Evolutionary conservation across 2,113 vertebrate species (phyloP).

Genomic region (Heloderma charlesbogerti): DNA sequence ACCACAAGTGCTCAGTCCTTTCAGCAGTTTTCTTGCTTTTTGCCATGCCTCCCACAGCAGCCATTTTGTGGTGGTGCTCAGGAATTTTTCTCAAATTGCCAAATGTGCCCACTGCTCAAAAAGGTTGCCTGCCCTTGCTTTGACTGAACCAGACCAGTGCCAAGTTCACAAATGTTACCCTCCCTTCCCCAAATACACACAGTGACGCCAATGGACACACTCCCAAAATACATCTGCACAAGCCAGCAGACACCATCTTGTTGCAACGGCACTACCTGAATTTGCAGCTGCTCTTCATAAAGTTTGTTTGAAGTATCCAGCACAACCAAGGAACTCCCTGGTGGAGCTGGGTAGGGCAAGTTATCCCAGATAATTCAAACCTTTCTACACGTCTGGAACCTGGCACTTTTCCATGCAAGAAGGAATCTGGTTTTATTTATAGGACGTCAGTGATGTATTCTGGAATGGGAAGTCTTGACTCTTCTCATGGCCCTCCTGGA

Average conservation of each 20-base stretch:
- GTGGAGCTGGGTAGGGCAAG: slow-evolving; percentile 17
- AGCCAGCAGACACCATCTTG: neutral
- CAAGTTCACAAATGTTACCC: slow-evolving; percentile 23
- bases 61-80: no score
- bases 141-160: slow-evolving; percentile 4
- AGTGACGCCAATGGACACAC: neutral
- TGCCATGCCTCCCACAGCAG: no score
- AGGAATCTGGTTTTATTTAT: slow-evolving; percentile 31
- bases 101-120: no score
- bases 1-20: no score
- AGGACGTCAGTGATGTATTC: slow-evolving; percentile 22
- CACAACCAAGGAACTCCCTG: slow-evolving; percentile 14
- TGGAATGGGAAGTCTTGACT: accelerated
- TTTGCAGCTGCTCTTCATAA: slow-evolving; percentile 57
- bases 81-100: no score
- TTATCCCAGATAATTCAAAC: slow-evolving; percentile 46
- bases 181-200: accelerated
- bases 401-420: neutral
- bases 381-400: slow-evolving; percentile 1
- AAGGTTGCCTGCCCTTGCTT: no score
- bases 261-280: slow-evolving; percentile 28
- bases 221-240: neutral
- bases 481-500: neutral
- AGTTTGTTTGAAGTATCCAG: slow-evolving; percentile 25
- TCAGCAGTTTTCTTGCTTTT: no score